Evolutionary conservation across 2,113 vertebrate species (phyloP).

Genomic region (Ptilonorhynchus violaceus): DNA sequence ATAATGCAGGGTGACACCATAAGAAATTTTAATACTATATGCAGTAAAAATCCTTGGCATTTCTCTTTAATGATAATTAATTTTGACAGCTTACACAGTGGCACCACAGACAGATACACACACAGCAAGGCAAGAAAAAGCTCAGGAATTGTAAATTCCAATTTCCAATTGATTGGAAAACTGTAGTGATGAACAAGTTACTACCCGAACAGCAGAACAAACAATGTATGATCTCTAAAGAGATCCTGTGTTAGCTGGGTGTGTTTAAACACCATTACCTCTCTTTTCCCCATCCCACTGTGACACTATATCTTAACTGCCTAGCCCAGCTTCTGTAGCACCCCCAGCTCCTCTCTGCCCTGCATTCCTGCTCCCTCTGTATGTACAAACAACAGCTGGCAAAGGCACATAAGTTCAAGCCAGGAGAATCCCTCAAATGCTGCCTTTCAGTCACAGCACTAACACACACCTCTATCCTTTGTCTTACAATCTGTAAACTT

Average conservation of each 20-base stretch:
- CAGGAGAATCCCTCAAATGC: neutral
- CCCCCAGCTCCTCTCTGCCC: neutral
- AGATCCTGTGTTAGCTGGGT: neutral
- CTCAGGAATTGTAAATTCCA: neutral
- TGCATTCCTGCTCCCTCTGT: neutral
- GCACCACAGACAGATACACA: neutral
- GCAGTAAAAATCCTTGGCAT: neutral
- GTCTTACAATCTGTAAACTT: neutral
- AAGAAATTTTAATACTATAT: neutral
- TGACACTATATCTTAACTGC: neutral
- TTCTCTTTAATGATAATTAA: neutral
- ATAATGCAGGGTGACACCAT: neutral
- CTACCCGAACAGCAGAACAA: neutral
- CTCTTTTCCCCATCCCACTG: neutral
- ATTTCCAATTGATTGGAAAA: neutral
- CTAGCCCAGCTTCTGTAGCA: neutral
- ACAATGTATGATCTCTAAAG: neutral
- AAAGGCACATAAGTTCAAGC: rapidly evolving
- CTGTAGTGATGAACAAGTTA: neutral
- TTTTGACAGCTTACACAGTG: neutral
- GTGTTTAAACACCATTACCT: neutral
- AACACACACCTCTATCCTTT: neutral
- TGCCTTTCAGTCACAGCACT: neutral
- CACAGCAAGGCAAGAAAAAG: neutral
- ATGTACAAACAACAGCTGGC: neutral